Percentiles rank a stretch among this genome's conserved stretches.
Evolutionary conservation across 2,888 invertebrate genomes (phyloP).

Genomic region (Synergus itoensis): DNA sequence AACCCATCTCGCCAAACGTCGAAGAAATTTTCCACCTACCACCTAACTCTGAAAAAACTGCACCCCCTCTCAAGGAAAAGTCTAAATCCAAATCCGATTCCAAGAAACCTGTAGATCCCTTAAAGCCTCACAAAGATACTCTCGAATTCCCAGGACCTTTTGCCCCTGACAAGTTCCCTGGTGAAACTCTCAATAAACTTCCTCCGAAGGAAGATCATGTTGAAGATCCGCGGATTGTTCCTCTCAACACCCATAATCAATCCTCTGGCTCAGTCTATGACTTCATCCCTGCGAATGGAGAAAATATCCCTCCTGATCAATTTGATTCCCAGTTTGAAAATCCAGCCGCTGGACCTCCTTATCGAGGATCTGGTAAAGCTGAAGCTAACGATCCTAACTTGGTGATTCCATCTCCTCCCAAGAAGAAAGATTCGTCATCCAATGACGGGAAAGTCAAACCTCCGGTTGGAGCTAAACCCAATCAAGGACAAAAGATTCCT

Average conservation of each 20-base stretch:
- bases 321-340: slow-evolving; percentile 65
- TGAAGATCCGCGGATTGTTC: slow-evolving; percentile 70
- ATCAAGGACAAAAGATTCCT: slow-evolving; percentile 52
- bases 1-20: slow-evolving; percentile 68
- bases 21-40: slow-evolving; percentile 72
- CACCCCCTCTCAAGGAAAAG: slow-evolving; percentile 65
- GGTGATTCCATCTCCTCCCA: slow-evolving; percentile 59
- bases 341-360: slow-evolving; percentile 65
- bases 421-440: slow-evolving; percentile 62
- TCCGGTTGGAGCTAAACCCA: slow-evolving; percentile 52
- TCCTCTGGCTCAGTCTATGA: slow-evolving; percentile 56
- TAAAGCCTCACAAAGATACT: slow-evolving; percentile 68
- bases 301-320: slow-evolving; percentile 62
- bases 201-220: slow-evolving; percentile 58
- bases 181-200: slow-evolving; percentile 15
- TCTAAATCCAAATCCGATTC: slow-evolving; percentile 68
- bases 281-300: slow-evolving; percentile 64
- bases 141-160: slow-evolving; percentile 70
- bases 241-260: slow-evolving; percentile 61
- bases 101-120: slow-evolving; percentile 70
- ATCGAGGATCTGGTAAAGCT: slow-evolving; percentile 58
- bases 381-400: slow-evolving; percentile 68
- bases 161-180: slow-evolving; percentile 67
- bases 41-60: slow-evolving; percentile 60
- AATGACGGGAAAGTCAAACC: slow-evolving; percentile 58